These are phyloP conservation scores for Polypterus bichir DNA, from an alignment of 2,113 vertebrate species.

Conservation along the genomic window DNA sequence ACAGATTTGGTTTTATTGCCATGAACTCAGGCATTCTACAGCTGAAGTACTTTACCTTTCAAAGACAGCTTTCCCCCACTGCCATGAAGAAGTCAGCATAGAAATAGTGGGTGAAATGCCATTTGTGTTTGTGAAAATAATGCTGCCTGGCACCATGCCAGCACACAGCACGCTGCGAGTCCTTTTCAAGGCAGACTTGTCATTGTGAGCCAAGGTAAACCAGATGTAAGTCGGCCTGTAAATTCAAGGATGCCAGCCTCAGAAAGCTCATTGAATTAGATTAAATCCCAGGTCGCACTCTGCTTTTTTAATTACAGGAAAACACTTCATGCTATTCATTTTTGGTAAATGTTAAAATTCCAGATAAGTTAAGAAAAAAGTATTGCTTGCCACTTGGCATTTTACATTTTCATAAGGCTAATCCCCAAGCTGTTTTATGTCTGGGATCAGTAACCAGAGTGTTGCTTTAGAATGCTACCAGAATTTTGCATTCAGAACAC, in stretches of 20 bases:
- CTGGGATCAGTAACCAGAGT: too few species aligned
- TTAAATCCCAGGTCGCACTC: too few species aligned
- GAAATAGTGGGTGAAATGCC: conserved; percentile 34
- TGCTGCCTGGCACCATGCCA: conserved; percentile 21
- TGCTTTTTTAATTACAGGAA: too few species aligned
- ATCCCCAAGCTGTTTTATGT: too few species aligned
- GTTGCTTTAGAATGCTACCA: too few species aligned
- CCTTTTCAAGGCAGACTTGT: conserved; percentile 17
- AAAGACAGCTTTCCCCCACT: conserved; percentile 41
- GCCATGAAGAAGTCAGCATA: conserved; percentile 37
- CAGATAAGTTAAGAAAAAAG: too few species aligned
- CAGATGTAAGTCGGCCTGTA: conserved; percentile 22
- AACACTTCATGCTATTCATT: too few species aligned
- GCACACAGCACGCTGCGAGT: conserved; percentile 15
- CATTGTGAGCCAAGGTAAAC: conserved; percentile 31
- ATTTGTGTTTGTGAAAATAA: conserved; percentile 46
- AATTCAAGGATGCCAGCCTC: background rate
- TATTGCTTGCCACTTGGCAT: too few species aligned
- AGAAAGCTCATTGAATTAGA: background rate
- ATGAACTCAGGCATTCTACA: conserved; percentile 45
- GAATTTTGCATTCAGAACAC: too few species aligned
- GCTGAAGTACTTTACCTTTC: conserved; percentile 31
- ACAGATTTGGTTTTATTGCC: conserved; percentile 48
- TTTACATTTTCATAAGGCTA: too few species aligned
- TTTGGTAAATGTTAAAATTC: too few species aligned